Percentiles rank a stretch among this genome's conserved stretches.
Evolutionary conservation across 2,797 vertebrate genomes (phyloP).

Genomic region (Anguilla marmorata): DNA sequence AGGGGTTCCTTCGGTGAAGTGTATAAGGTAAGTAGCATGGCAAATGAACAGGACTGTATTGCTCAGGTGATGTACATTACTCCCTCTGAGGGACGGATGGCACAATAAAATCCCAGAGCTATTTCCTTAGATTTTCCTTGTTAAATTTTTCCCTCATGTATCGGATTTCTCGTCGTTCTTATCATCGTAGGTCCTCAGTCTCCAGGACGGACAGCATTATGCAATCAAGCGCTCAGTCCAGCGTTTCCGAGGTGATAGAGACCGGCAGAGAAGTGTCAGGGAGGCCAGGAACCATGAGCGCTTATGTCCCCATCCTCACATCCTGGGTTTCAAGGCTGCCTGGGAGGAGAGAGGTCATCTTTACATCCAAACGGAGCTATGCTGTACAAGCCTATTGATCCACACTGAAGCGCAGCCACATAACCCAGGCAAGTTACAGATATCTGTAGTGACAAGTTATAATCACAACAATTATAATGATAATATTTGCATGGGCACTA

Average conservation of each 20-base stretch:
- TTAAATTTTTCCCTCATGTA: neutral
- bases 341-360: slow-evolving; percentile 87
- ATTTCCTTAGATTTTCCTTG: slow-evolving; percentile 29
- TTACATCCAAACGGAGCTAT: slow-evolving; percentile 89
- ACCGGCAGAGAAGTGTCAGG: slow-evolving; percentile 75
- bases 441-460: slow-evolving; percentile 43
- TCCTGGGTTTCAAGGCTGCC: slow-evolving; percentile 79
- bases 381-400: slow-evolving; percentile 78
- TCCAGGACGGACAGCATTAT: slow-evolving; percentile 74
- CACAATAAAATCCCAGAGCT: neutral
- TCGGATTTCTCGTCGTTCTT: neutral
- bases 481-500: neutral
- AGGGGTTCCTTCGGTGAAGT: slow-evolving; percentile 89
- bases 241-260: slow-evolving; percentile 80
- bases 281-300: slow-evolving; percentile 85
- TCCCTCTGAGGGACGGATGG: neutral
- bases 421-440: slow-evolving; percentile 58
- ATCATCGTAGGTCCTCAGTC: slow-evolving; percentile 74
- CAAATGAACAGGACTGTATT: slow-evolving; percentile 18
- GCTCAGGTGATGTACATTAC: neutral
- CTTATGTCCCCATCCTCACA: slow-evolving; percentile 79
- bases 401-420: slow-evolving; percentile 78
- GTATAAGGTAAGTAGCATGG: slow-evolving; percentile 76
- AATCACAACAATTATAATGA: neutral
- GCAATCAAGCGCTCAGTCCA: slow-evolving; percentile 84